Evolutionary conservation across 2,797 vertebrate genomes (phyloP), one percentile per base, ranked within the genome.

Genomic region (Lepus oiostolus): DNA sequence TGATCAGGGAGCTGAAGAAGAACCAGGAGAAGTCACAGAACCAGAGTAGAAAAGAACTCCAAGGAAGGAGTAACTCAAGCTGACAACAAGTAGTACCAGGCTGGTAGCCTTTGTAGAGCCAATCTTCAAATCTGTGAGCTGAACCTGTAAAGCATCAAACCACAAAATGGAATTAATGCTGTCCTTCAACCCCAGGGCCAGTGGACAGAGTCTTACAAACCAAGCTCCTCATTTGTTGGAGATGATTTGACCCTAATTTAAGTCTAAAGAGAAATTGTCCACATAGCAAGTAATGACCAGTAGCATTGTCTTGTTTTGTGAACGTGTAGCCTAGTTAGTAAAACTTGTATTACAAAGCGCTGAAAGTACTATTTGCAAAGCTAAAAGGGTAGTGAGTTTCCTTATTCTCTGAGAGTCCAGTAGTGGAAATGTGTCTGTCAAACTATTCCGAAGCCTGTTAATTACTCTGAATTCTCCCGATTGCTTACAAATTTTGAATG

Each of bases 341-440:
- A 95, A 96, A 72, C n/a, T 7, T 38, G 7, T 54, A 68, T 30
- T 85, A 88, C 54, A 87, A 94, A 91, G 17, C 12, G 63, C 19
- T 71, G 89, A 47, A 62, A 90, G 11, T 28, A 30, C 10, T 58
- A 87, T 62, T 83, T 74, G 7, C 24, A 88, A 86, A 35, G 30
- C 30, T 88, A 60, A n/a, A 85, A 80, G 1, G 0, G 5, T 22
- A 63, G 0, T 54, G 16, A 86, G 60, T 93, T 79, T 74, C 16
- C 89, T 88, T 81, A 42, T 67, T 92, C 24, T 26, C 5, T 84
- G 24, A 60, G 67, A 94, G 90, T 79, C 21, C 90, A 75, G 19
- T 47, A 54, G n/a, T 62, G 52, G 19, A 81, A 86, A 3, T 65
- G 26, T 75, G 19, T 9, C 63, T 77, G 12, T 7, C 63, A 65